Percentiles rank a stretch among this genome's conserved stretches.
phyloP scores from a whole-genome alignment of 2,888 invertebrate species.

The Uropetala carovei region DNA sequence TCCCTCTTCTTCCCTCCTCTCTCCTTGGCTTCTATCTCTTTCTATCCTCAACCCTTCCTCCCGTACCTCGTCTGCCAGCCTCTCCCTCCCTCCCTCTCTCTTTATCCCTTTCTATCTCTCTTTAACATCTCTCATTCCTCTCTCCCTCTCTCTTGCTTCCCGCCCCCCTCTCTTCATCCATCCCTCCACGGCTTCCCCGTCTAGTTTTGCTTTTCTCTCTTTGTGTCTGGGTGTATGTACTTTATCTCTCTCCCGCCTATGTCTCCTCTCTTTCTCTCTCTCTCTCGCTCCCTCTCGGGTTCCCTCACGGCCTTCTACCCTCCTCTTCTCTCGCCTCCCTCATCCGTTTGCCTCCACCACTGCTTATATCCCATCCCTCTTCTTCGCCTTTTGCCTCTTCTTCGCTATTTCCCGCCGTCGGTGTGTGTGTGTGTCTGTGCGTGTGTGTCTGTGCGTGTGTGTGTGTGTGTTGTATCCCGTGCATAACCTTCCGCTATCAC shows the following conservation, averaged over 20 bases:
- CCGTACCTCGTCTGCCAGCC: conserved; percentile 52
- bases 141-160: not conserved
- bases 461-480: no score
- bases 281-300: not conserved
- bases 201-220: not conserved
- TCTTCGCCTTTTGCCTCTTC: not conserved
- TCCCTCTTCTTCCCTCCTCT: not conserved
- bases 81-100: conserved; percentile 58
- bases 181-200: not conserved
- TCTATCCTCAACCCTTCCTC: not conserved
- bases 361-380: not conserved
- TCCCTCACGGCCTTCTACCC: not conserved
- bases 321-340: conserved; percentile 41
- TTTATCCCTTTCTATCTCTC: conserved; percentile 45
- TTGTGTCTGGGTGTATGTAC: conserved; percentile 4
- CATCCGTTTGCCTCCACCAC: conserved; percentile 6
- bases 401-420: not conserved
- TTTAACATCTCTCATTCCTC: not conserved
- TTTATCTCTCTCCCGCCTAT: no score
- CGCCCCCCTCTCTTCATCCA: conserved; percentile 1
- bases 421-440: no score
- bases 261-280: not conserved
- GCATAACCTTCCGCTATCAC: no score
- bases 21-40: not conserved
- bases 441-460: no score